phyloP scores from a whole-genome alignment of 2,888 invertebrate genomes.

The Apotomis turbidana region DNA sequence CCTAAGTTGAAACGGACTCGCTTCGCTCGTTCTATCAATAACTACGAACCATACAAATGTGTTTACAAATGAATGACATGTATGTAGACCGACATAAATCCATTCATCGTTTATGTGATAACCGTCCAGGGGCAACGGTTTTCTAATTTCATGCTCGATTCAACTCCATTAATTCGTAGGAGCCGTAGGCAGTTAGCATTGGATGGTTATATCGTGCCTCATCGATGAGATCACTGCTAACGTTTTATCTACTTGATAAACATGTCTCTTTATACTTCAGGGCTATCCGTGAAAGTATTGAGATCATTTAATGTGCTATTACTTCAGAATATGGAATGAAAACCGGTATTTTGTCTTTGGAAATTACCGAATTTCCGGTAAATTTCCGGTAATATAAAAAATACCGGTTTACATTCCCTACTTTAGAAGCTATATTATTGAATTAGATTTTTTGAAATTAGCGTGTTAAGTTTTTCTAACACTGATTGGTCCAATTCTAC shows the following conservation, averaged over 20 bases:
- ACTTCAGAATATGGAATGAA: no score
- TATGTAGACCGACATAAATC: slow-evolving; percentile 4
- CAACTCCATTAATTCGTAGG: slow-evolving; percentile 11
- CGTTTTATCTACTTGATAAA: slow-evolving; percentile 29
- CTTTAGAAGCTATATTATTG: no score
- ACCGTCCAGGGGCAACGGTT: slow-evolving; percentile 8
- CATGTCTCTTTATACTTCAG: slow-evolving; percentile 11
- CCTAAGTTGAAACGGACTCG: neutral
- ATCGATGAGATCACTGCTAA: slow-evolving; percentile 29
- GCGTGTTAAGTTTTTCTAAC: no score
- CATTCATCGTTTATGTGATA: slow-evolving; percentile 15
- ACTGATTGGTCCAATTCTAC: no score
- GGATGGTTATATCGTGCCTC: slow-evolving; percentile 23
- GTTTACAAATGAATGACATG: neutral
- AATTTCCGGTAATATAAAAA: no score
- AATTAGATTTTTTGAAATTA: no score
- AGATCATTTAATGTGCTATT: neutral
- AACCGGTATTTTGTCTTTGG: no score
- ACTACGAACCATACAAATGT: neutral
- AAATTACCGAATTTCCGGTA: no score
- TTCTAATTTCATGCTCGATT: slow-evolving; percentile 38
- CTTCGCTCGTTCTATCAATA: neutral
- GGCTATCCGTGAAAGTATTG: slow-evolving; percentile 8
- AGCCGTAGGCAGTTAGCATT: slow-evolving; percentile 20
- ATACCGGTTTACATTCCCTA: no score